Conservation (phyloP, 2,888 invertebrate genomes). For the Erebia ligea region DNA sequence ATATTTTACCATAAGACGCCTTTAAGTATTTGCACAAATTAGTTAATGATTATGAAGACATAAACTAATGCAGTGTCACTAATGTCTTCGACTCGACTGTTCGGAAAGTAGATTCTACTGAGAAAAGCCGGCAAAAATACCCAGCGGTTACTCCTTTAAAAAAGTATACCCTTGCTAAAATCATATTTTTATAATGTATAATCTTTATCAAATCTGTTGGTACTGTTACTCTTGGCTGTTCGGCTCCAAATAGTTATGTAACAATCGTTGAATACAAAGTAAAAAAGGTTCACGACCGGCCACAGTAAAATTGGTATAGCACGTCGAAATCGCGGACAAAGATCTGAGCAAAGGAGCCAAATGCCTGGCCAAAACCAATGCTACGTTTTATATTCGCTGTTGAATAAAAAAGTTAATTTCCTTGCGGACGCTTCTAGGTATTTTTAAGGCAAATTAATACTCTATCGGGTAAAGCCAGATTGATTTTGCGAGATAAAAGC, state of each 20-base stretch:
- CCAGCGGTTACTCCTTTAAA: too few relatives aligned
- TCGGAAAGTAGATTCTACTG: too few relatives aligned
- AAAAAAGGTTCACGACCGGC: slow-evolving; percentile 40
- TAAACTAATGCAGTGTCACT: too few relatives aligned
- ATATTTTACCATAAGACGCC: slow-evolving; percentile 10
- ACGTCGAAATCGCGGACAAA: slow-evolving; percentile 29
- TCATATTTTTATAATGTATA: too few relatives aligned
- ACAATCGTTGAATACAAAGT: slow-evolving; percentile 4
- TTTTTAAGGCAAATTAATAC: neutral
- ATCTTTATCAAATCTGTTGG: neutral
- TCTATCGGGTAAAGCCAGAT: neutral
- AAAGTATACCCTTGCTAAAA: too few relatives aligned
- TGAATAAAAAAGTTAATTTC: neutral
- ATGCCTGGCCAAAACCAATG: neutral
- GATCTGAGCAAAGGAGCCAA: neutral
- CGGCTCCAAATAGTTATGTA: slow-evolving; percentile 1
- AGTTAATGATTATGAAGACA: neutral
- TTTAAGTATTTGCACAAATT: slow-evolving; percentile 3
- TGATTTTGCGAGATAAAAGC: neutral
- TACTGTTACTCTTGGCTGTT: slow-evolving; percentile 4
- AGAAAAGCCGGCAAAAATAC: too few relatives aligned
- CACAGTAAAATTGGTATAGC: slow-evolving; percentile 38
- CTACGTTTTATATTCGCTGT: neutral
- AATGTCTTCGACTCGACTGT: too few relatives aligned
- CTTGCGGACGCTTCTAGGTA: neutral